Base-by-base conservation (phyloP, 92 coral and sea anemone genomes). In the Palythoa caribaeorum region DNA sequence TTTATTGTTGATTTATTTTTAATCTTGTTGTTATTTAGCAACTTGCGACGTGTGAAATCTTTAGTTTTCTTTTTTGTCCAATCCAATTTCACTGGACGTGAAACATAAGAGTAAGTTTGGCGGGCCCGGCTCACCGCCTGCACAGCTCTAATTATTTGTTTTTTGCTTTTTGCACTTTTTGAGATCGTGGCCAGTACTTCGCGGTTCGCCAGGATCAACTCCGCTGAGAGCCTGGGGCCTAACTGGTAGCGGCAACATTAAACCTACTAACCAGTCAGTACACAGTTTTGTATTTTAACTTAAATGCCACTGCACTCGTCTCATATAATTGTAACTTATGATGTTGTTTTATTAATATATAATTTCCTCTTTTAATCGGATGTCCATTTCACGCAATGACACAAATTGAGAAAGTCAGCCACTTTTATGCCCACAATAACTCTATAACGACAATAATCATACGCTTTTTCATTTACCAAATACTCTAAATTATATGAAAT, bases 181-280 rank as follows among this genome's bases (percentile, higher is more conserved):
- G 65, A 77, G 81, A 53, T 37, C 44, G n/a, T 44, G 81, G 81
- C 57, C 81, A 12, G 81, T 37, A n/a, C 62, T 53, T 51, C 28
- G 38, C 19, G 65, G 44, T 21, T 47, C 65, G 28, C n/a, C 65
- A 11, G 81, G 66, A 77, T n/a, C 81, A 77, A 77, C 38, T 36
- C 81, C 65, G 36, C 70, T 63, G 17, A 77, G 81, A 53, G 81
- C 81, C 81, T 77, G 81, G 81, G 81, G 81, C 81, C 81, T 77
- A 77, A 77, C 66, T 38, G 57, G 65, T 77, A 77, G 50, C 47
- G 40, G 81, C 81, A 50, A 38, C 54, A 74, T 51, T 12, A 77
- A 77, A 53, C 81, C 9, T 48, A 17, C 53, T 28, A 77, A 77
- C 81, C 60, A 76, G 80, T 76, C 47, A 76, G 80, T 76, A 76